These are phyloP conservation scores for Equus przewalskii DNA, from an alignment of 2,113 vertebrate genomes.

Conservation along the genomic window DNA sequence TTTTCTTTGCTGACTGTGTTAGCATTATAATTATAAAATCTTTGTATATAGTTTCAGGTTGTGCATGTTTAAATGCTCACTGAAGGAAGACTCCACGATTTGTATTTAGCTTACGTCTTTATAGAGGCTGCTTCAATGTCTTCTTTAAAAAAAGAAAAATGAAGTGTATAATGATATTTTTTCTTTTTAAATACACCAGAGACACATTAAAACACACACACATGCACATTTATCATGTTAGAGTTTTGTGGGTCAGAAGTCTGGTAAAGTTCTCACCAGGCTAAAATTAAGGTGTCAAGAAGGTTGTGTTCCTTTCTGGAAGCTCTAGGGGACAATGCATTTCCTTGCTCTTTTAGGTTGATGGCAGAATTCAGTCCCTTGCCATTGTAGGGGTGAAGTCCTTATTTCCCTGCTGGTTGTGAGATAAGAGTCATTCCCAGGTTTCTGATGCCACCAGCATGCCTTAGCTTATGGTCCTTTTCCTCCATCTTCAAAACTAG, in stretches of 20 bases:
- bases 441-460: not conserved
- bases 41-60: not conserved
- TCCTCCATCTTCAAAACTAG: not conserved
- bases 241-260: not conserved
- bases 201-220: not conserved
- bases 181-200: not conserved
- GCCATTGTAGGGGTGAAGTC: not conserved
- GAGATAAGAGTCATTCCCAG: not conserved
- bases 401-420: not conserved
- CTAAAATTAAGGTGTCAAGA: not conserved
- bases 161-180: not conserved
- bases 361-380: not conserved
- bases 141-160: not conserved
- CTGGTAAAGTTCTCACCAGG: not conserved
- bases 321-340: not conserved
- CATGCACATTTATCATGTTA: not conserved
- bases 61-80: not conserved
- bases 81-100: not conserved
- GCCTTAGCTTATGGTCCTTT: not conserved
- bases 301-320: not conserved
- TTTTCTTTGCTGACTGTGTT: not conserved
- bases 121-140: not conserved
- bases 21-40: not conserved
- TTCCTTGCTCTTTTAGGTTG: not conserved
- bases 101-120: not conserved